Percentiles rank a stretch among this genome's conserved stretches.
Conservation (phyloP, 2,797 vertebrate species). For the Champsocephalus gunnari region DNA sequence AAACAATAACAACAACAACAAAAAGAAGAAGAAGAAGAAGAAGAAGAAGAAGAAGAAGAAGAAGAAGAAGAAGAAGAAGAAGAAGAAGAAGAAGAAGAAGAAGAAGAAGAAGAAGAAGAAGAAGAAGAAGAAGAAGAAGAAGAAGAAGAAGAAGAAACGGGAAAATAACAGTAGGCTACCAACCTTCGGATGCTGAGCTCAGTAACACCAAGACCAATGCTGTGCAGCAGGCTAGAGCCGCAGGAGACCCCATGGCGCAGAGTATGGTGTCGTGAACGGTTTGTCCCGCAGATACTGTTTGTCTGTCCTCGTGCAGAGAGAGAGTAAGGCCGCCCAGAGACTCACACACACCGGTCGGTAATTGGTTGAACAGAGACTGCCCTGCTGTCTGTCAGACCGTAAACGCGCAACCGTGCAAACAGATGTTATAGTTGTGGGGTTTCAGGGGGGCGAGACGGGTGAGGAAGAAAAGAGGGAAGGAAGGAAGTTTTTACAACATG, state of each 20-base stretch:
- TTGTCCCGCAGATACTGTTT: conserved; percentile 11
- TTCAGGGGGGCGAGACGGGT: conserved; percentile 7
- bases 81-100: too few species aligned
- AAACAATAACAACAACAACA: not conserved
- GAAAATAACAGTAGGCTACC: conserved; percentile 19
- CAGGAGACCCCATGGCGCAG: conserved; percentile 50
- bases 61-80: too few species aligned
- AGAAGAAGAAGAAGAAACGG: not conserved
- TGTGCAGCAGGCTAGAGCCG: conserved; percentile 33
- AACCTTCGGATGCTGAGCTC: conserved; percentile 64
- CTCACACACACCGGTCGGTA: conserved; percentile 1
- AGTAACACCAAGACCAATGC: conserved; percentile 38
- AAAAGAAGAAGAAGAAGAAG: too few species aligned
- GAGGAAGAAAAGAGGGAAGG: conserved; percentile 26
- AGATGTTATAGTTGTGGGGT: conserved; percentile 32
- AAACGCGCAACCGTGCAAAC: not conserved
- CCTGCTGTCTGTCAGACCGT: conserved; percentile 23
- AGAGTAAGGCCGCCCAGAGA: conserved; percentile 48
- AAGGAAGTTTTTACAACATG: conserved; percentile 63
- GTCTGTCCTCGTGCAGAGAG: conserved; percentile 5
- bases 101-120: too few species aligned
- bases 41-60: too few species aligned
- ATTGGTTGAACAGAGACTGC: conserved; percentile 48
- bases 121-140: too few species aligned
- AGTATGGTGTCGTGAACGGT: not conserved